Percentiles rank a stretch among this genome's conserved stretches.
Conservation (phyloP, 1,140 invertebrate genomes). For the Drosophila nebulosa region DNA sequence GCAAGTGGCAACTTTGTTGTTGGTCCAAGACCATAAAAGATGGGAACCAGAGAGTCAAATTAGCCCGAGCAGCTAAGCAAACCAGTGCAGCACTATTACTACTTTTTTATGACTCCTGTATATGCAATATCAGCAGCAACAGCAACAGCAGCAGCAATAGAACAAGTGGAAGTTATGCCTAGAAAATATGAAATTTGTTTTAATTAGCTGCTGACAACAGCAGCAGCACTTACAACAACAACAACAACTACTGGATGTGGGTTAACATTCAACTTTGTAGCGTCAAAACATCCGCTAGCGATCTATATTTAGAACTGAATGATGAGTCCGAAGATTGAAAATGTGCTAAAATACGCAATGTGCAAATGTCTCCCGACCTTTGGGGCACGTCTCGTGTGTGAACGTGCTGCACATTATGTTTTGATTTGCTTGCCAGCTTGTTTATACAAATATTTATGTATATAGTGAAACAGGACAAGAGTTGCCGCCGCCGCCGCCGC, state of each 20-base stretch:
- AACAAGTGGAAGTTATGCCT: slow-evolving; percentile 61
- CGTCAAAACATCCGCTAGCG: slow-evolving; percentile 53
- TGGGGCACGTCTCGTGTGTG: slow-evolving; percentile 8
- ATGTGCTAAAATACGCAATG: slow-evolving; percentile 4
- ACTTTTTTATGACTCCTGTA: slow-evolving; percentile 59
- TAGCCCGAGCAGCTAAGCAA: slow-evolving; percentile 48
- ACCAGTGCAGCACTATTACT: background rate
- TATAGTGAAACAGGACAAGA: background rate
- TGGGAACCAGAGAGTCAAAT: slow-evolving; percentile 49
- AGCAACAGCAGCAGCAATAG: background rate
- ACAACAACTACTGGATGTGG: slow-evolving; percentile 45
- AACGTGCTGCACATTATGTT: slow-evolving; percentile 28
- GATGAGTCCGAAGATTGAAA: background rate
- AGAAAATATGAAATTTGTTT: slow-evolving; percentile 57
- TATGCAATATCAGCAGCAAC: slow-evolving; percentile 17
- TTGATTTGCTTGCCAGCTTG: slow-evolving; percentile 33
- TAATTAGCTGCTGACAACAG: slow-evolving; percentile 76
- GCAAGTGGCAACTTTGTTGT: slow-evolving; percentile 58
- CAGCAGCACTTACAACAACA: slow-evolving; percentile 36
- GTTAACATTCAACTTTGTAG: slow-evolving; percentile 65
- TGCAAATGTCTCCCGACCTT: slow-evolving; percentile 23
- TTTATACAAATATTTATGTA: slow-evolving; percentile 19
- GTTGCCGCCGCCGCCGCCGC: background rate
- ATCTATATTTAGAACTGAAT: slow-evolving; percentile 51
- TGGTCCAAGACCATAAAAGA: slow-evolving; percentile 43